Evolutionary conservation across 2,797 vertebrate genomes (phyloP).

Genomic region (Ibycter americanus): DNA sequence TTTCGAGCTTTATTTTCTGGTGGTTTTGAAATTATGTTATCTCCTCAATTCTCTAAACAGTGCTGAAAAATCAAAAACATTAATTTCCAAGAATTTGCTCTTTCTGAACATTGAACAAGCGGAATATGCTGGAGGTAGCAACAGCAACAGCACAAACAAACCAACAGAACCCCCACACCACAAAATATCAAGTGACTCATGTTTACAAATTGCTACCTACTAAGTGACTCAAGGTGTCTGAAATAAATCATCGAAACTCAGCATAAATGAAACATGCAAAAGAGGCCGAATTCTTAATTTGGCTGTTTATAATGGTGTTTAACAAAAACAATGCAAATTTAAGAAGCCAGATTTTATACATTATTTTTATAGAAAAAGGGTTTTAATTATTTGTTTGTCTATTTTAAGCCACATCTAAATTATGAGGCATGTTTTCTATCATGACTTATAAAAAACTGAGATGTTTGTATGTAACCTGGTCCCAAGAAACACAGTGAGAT

Average conservation of each 20-base stretch:
- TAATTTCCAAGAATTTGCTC: neutral
- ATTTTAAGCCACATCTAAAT: neutral
- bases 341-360: neutral
- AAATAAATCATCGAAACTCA: neutral
- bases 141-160: neutral
- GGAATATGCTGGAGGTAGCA: neutral
- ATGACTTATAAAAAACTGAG: neutral
- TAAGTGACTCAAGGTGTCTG: neutral
- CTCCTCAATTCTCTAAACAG: neutral
- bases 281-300: neutral
- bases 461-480: neutral
- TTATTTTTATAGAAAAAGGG: neutral
- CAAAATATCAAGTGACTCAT: slow-evolving; percentile 38
- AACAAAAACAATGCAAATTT: neutral
- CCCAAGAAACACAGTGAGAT: neutral
- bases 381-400: neutral
- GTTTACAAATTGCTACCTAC: neutral
- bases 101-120: neutral
- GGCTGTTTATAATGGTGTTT: neutral
- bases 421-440: neutral
- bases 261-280: neutral
- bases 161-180: neutral
- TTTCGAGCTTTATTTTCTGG: neutral
- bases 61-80: neutral
- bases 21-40: neutral